These are phyloP conservation scores for Cynopterus brachyotis DNA, from an alignment of 2,113 vertebrate genomes.

Conservation along the genomic window DNA sequence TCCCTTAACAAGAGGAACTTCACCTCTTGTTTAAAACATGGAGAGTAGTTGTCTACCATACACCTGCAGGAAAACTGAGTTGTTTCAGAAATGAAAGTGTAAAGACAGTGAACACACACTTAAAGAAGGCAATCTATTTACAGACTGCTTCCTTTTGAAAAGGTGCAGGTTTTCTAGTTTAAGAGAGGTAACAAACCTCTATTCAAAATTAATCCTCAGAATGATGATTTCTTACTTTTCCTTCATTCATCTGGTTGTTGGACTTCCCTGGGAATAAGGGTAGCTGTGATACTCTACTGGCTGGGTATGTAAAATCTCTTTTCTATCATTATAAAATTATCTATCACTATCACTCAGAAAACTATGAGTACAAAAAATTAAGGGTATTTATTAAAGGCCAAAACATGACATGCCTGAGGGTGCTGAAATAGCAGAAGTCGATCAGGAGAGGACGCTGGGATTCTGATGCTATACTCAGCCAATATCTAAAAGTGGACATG, in stretches of 20 bases:
- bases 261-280: neutral
- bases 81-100: slow-evolving; percentile 42
- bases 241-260: neutral
- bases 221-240: slow-evolving; percentile 38
- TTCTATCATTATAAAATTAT: neutral
- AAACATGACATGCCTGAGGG: neutral
- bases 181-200: neutral
- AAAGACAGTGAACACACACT: slow-evolving; percentile 34
- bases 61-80: neutral
- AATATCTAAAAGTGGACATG: neutral
- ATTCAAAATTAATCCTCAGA: slow-evolving; percentile 38
- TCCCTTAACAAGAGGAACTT: slow-evolving; percentile 16
- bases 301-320: neutral
- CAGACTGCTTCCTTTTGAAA: slow-evolving; percentile 20
- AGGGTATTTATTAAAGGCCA: slow-evolving; percentile 19
- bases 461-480: neutral
- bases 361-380: slow-evolving; percentile 13
- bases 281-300: neutral
- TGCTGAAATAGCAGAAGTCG: neutral
- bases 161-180: slow-evolving; percentile 23
- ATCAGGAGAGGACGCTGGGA: neutral
- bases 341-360: slow-evolving; percentile 25
- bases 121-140: slow-evolving; percentile 43
- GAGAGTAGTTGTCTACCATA: neutral
- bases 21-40: slow-evolving; percentile 39